Evolutionary conservation across 23 tunicate species (phyloP).

Genomic region (Botrylloides violaceus): DNA sequence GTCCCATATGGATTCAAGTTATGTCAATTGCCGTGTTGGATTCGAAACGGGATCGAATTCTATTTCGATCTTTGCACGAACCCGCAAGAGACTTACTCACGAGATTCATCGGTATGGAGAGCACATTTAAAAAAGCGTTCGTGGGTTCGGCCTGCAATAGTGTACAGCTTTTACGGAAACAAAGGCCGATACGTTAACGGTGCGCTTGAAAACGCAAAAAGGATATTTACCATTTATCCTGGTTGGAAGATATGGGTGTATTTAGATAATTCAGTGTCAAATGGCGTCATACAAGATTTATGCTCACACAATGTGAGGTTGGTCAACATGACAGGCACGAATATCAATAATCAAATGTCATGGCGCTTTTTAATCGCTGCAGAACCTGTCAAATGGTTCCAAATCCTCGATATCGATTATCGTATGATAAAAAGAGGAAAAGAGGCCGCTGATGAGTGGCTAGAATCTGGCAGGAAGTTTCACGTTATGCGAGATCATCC

Average conservation of each 20-base stretch:
- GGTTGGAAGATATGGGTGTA: conserved; percentile 14
- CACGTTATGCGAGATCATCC: conserved; percentile 20
- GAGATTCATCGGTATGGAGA: neutral
- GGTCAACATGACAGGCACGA: conserved; percentile 6
- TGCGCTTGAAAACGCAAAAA: conserved; percentile 2
- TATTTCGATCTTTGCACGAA: conserved; percentile 7
- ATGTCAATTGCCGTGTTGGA: conserved; percentile 13
- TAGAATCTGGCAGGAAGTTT: conserved; percentile 7
- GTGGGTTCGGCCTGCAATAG: conserved; percentile 8
- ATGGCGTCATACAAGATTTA: conserved; percentile 3
- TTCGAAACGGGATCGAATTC: conserved; percentile 13
- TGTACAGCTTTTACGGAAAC: conserved; percentile 2
- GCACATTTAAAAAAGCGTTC: neutral
- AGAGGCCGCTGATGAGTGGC: conserved; percentile 11
- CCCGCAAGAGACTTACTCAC: neutral
- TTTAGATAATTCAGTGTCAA: neutral
- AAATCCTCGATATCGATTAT: conserved; percentile 2
- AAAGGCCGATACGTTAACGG: neutral
- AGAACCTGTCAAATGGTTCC: conserved; percentile 2
- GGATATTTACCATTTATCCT: conserved; percentile 7
- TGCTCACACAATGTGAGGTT: conserved; percentile 8
- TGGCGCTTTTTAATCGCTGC: conserved; percentile 15
- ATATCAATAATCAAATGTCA: conserved; percentile 9
- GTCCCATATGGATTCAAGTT: neutral
- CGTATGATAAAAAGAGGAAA: conserved; percentile 3